Evolutionary conservation across 2,113 vertebrate genomes (phyloP).

Genomic region (Platycercus adscitus): DNA sequence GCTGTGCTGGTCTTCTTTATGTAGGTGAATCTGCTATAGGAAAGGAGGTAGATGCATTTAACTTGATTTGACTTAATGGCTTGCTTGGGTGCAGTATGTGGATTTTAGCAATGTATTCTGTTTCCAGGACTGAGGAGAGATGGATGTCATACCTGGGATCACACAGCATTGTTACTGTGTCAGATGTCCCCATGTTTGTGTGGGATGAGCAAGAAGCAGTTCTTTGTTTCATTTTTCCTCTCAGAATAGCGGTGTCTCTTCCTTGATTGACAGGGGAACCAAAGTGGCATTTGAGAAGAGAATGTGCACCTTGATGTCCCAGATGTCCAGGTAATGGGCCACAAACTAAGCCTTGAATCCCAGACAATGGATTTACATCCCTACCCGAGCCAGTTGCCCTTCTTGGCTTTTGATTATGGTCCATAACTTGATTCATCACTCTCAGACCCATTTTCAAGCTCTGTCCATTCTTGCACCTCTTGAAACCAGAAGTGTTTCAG

Average conservation of each 20-base stretch:
- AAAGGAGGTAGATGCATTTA: fast-evolving
- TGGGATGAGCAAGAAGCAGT: not conserved
- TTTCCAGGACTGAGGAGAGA: not conserved
- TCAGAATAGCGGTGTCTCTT: not conserved
- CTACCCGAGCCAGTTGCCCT: not conserved
- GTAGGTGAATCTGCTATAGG: not conserved
- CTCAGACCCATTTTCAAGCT: not conserved
- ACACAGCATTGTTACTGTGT: not conserved
- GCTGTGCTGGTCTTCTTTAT: not conserved
- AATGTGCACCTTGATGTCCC: not conserved
- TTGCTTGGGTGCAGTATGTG: fast-evolving
- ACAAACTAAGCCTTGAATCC: not conserved
- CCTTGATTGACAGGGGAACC: not conserved
- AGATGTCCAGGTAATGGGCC: no score
- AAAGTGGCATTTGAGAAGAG: not conserved
- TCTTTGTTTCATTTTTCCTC: not conserved
- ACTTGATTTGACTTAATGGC: not conserved
- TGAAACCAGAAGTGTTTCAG: not conserved
- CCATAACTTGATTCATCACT: not conserved
- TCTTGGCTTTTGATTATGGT: not conserved
- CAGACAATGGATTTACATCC: not conserved
- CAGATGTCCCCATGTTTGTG: not conserved
- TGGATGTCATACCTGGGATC: not conserved
- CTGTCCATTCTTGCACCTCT: not conserved
- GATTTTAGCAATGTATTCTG: not conserved